Conservation (phyloP, 2,888 invertebrate genomes). For the Melinaea menophilus region DNA sequence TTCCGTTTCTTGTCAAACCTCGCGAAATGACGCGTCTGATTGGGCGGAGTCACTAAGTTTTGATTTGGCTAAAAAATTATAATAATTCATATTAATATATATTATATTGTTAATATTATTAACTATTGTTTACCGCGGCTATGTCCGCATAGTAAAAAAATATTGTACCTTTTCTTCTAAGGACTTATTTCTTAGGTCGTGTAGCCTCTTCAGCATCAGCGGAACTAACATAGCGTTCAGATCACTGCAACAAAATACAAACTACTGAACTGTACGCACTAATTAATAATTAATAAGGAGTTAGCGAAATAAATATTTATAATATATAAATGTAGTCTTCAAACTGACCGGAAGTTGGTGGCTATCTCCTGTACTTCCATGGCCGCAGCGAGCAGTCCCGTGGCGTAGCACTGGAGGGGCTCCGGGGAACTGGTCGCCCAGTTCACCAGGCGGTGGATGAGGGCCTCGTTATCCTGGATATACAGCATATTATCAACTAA, state of each 20-base stretch:
- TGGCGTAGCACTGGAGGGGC: constrained; percentile 95
- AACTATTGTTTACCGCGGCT: too few species aligned
- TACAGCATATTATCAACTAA: too few species aligned
- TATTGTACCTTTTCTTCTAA: constrained; percentile 56
- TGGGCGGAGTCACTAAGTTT: constrained; percentile 58
- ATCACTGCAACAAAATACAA: constrained; percentile 79
- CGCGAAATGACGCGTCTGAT: constrained; percentile 67
- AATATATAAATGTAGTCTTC: neutral
- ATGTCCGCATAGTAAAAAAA: neutral
- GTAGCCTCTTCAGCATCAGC: constrained; percentile 89
- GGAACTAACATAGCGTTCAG: constrained; percentile 92
- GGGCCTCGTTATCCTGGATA: constrained; percentile 86
- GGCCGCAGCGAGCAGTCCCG: constrained; percentile 94
- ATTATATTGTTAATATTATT: too few species aligned
- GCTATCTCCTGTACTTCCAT: constrained; percentile 99
- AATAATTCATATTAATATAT: neutral
- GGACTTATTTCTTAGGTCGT: constrained; percentile 81
- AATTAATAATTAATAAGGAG: too few species aligned
- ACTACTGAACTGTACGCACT: too few species aligned
- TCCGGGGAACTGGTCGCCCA: constrained; percentile 95
- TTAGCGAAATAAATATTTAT: too few species aligned
- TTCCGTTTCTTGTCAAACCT: constrained; percentile 62
- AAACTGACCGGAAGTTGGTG: constrained; percentile 83
- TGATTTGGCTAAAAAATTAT: constrained; percentile 38
- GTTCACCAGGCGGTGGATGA: constrained; percentile 89